These are phyloP conservation scores for Drosophila niveifrons DNA, from an alignment of 2,888 invertebrate species.

Conservation along the genomic window DNA sequence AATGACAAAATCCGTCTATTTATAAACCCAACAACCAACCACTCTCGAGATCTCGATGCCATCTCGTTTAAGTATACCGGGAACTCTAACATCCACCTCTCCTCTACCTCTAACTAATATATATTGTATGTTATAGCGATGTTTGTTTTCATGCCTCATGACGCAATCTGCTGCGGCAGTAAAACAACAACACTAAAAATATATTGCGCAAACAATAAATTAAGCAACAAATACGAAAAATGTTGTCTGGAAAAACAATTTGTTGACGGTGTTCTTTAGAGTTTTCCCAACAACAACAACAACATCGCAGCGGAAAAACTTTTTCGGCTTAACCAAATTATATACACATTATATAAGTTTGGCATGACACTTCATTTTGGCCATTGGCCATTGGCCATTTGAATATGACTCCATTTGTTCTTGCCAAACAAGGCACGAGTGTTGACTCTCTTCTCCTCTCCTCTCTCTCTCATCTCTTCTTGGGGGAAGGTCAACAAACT, in stretches of 20 bases:
- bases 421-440: constrained; percentile 9
- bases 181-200: constrained; percentile 26
- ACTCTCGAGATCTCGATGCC: constrained; percentile 27
- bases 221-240: constrained; percentile 65
- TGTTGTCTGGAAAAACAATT: constrained; percentile 64
- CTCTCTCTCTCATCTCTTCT: background rate
- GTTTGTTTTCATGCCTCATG: constrained; percentile 54
- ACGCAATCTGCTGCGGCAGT: constrained; percentile 58
- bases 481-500: constrained; percentile 60
- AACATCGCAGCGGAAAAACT: constrained; percentile 40
- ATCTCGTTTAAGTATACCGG: constrained; percentile 19
- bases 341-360: constrained; percentile 53
- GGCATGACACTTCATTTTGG: constrained; percentile 70
- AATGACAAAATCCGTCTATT: constrained; percentile 66
- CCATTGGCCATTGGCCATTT: constrained; percentile 42
- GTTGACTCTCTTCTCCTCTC: constrained; percentile 15
- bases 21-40: constrained; percentile 50
- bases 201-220: constrained; percentile 72
- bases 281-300: constrained; percentile 47
- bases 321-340: constrained; percentile 38
- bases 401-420: constrained; percentile 56
- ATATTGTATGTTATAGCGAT: background rate
- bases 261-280: constrained; percentile 39
- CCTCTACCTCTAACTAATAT: constrained; percentile 24
- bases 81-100: constrained; percentile 48